phyloP scores from a whole-genome alignment of 2,113 vertebrate species.

The Choloepus hoffmanni region DNA sequence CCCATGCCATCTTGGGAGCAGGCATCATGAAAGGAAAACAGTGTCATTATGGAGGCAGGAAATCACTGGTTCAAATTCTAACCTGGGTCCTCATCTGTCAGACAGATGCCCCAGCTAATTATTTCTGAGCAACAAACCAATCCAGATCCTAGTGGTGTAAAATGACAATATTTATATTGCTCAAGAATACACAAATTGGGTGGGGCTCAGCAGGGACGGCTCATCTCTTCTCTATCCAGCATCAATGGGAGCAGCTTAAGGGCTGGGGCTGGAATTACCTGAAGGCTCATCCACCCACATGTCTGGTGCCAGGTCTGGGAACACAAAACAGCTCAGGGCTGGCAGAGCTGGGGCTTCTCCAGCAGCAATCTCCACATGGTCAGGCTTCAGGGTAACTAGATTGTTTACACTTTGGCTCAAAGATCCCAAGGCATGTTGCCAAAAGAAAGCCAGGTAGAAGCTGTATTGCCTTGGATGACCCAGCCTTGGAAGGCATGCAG shows the following conservation, averaged over 20 bases:
- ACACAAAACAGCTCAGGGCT: too few relatives aligned
- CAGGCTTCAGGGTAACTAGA: background rate
- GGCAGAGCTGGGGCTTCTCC: background rate
- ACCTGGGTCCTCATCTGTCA: background rate
- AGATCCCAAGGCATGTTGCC: background rate
- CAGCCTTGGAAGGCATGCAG: background rate
- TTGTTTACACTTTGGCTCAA: background rate
- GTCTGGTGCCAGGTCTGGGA: too few relatives aligned
- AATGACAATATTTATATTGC: background rate
- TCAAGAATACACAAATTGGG: background rate
- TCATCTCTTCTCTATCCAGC: background rate
- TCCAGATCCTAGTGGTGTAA: background rate
- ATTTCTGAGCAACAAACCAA: background rate
- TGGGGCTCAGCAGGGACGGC: background rate
- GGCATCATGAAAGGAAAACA: background rate
- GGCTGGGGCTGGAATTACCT: too few relatives aligned
- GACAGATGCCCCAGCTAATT: background rate
- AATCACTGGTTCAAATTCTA: background rate
- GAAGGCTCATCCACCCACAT: too few relatives aligned
- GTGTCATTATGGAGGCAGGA: background rate
- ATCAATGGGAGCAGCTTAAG: background rate
- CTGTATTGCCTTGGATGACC: background rate
- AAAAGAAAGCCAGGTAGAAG: background rate
- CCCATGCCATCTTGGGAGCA: background rate
- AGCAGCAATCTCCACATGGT: background rate